Percentiles rank a stretch among this genome's conserved stretches.
These are phyloP conservation scores for Trinorchestia longiramus DNA, from an alignment of 1,140 invertebrate genomes.

Conservation along the genomic window DNA sequence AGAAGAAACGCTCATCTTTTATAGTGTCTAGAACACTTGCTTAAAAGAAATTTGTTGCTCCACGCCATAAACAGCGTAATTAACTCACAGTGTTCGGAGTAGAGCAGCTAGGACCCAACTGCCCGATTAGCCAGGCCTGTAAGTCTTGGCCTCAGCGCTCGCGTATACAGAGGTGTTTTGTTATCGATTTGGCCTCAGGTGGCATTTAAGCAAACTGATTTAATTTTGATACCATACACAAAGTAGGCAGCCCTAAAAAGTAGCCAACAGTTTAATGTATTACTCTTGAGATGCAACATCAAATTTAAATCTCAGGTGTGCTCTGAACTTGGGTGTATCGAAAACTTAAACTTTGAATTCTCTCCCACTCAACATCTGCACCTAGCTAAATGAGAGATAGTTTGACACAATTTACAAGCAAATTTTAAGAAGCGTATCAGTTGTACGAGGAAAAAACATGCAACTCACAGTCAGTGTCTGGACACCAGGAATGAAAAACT, in stretches of 20 bases:
- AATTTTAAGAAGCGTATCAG: background rate
- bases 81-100: too few species aligned
- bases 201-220: conserved; percentile 51
- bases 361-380: background rate
- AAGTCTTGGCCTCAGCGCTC: too few species aligned
- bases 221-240: conserved; percentile 36
- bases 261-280: background rate
- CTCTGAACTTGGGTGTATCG: background rate
- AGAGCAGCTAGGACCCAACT: too few species aligned
- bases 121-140: background rate
- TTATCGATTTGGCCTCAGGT: conserved; percentile 25
- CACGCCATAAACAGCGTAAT: background rate
- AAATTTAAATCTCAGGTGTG: background rate
- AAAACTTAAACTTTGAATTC: background rate
- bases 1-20: too few species aligned
- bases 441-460: too few species aligned
- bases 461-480: too few species aligned
- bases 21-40: background rate
- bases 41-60: background rate
- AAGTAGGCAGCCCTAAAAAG: conserved; percentile 2
- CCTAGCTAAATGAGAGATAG: background rate
- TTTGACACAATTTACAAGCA: background rate
- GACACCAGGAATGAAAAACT: too few species aligned
- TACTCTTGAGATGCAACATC: background rate
- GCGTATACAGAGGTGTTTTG: background rate